Conservation (phyloP, 2,888 invertebrate genomes). For the Apoderus coryli region DNA sequence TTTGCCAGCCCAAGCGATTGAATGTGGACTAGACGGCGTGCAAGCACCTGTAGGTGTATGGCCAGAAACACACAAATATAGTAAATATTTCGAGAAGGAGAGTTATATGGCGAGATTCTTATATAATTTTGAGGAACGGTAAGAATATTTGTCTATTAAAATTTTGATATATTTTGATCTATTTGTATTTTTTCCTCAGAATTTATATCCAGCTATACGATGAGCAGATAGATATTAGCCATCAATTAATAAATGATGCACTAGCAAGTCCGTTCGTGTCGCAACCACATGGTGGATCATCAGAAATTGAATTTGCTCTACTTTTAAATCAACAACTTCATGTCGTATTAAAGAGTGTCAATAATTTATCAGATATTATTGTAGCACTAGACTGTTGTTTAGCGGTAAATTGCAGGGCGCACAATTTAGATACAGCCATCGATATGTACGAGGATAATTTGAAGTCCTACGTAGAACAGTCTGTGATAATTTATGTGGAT, state of each 20-base stretch:
- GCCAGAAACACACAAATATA: constrained; percentile 39
- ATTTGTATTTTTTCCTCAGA: constrained; percentile 5
- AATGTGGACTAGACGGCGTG: constrained; percentile 49
- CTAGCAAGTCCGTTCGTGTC: too few species aligned
- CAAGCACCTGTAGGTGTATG: constrained; percentile 43
- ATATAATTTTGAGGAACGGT: too few species aligned
- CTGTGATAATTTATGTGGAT: constrained; percentile 34
- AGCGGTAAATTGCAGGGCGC: constrained; percentile 35
- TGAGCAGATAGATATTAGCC: too few species aligned
- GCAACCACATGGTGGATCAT: too few species aligned
- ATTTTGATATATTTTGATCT: neutral
- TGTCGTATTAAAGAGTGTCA: constrained; percentile 32
- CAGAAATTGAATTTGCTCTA: constrained; percentile 32
- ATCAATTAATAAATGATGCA: too few species aligned
- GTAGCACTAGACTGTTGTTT: constrained; percentile 34
- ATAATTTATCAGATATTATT: constrained; percentile 31
- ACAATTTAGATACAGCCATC: constrained; percentile 35
- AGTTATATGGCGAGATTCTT: neutral
- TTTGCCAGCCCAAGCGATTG: constrained; percentile 54
- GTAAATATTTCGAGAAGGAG: constrained; percentile 41
- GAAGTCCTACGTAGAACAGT: constrained; percentile 35
- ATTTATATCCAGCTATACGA: constrained; percentile 21
- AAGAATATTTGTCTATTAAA: neutral
- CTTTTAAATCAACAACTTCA: constrained; percentile 33
- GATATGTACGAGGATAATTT: constrained; percentile 36